phyloP scores from a whole-genome alignment of 1,140 invertebrate species.

The Caligus rogercresseyi region DNA sequence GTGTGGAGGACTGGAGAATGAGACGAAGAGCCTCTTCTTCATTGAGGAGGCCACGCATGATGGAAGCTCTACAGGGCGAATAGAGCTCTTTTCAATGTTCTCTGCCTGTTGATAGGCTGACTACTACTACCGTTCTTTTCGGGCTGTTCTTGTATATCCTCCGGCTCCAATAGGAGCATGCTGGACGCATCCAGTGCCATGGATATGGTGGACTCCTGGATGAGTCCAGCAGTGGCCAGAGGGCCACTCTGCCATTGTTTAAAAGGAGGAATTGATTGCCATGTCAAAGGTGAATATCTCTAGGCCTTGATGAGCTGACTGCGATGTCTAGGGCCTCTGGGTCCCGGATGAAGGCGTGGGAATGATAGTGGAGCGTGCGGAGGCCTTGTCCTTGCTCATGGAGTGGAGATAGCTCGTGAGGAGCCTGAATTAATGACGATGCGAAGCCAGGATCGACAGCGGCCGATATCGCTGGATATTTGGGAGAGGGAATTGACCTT shows the following conservation, averaged over 20 bases:
- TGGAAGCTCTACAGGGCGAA: background rate
- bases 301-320: constrained; percentile 53
- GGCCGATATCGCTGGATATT: constrained; percentile 70
- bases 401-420: constrained; percentile 64
- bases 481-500: constrained; percentile 43
- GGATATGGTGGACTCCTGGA: background rate
- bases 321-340: constrained; percentile 55
- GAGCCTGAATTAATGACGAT: constrained; percentile 70
- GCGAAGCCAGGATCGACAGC: constrained; percentile 73
- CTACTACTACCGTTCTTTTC: background rate
- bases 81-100: background rate
- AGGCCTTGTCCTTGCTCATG: constrained; percentile 46
- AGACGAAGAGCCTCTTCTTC: constrained; percentile 17
- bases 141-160: too few relatives aligned
- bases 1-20: background rate
- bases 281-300: constrained; percentile 56
- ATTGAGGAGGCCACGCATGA: constrained; percentile 10
- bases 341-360: constrained; percentile 56
- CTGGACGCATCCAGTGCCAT: background rate
- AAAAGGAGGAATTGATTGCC: constrained; percentile 68
- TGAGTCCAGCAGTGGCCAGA: constrained; percentile 10
- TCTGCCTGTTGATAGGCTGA: background rate
- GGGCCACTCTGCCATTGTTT: constrained; percentile 49
- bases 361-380: constrained; percentile 59
- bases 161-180: background rate